Base-by-base conservation (phyloP, 2,888 invertebrate genomes). In the Leptopilina myrica region DNA sequence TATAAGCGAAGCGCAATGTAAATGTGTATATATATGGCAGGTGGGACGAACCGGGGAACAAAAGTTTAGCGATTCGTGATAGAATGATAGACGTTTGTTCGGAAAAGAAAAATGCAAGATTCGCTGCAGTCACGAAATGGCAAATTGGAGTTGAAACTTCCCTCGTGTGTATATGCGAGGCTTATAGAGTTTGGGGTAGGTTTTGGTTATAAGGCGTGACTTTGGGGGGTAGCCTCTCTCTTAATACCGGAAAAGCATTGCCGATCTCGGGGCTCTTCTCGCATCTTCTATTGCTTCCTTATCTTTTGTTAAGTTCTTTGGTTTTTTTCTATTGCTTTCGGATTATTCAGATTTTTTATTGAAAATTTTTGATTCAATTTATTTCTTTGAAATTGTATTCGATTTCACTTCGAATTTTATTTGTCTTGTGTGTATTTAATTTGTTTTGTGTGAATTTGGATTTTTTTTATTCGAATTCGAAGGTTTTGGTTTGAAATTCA, bases 51-150 rank as follows among this genome's bases (percentile, higher is more conserved):
- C 81, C 80, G 85, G 85, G 85, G 86, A 85, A 88, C 87, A 89
- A 91, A 91, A 91, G 88, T 91, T 91, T 89, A 85, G 85, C 87
- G 87, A 83, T 91, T 89, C 91, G 91, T 91, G 92, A 91, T 92
- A 89, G 91, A 91, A 91, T 91, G 92, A 92, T 92, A 92, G 92
- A 91, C 91, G 91, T 91, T 90, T 91, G 91, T 92, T 92, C 85
- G 85, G 84, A 86, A 90, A 92, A 92, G 92, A 92, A 92, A 92
- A 92, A 92, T 92, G 91, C 92, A 92, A 92, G 92, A 92, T 92
- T 92, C 89, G 88, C 90, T 90, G 90, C 91, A 92, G 92, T 91
- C 92, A 92, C 92, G 92, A 91, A 91, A 92, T 91, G 90, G 91
- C 91, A 91, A 91, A 91, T 91, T 91, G 89, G 90, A 90, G 91